Evolutionary conservation across 2,888 invertebrate genomes (phyloP).

Genomic region (Brachypterus glaber): DNA sequence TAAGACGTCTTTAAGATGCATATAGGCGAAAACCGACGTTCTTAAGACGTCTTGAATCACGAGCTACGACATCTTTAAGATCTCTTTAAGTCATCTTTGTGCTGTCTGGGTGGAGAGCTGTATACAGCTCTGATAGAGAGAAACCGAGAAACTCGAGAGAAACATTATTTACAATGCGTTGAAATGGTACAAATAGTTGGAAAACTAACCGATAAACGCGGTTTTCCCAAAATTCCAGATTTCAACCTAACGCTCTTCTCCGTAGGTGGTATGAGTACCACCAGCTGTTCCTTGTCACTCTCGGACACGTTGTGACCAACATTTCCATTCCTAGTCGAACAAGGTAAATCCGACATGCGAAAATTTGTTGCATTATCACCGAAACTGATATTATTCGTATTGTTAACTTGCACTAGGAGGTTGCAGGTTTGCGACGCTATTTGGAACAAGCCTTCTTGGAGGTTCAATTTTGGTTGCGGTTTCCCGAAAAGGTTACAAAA

Average conservation of each 20-base stretch:
- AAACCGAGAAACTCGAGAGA: too few relatives aligned
- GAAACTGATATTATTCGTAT: slow-evolving; percentile 64
- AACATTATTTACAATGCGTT: too few relatives aligned
- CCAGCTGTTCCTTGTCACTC: slow-evolving; percentile 38
- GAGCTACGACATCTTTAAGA: too few relatives aligned
- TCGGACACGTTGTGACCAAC: slow-evolving; percentile 8
- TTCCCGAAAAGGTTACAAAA: slow-evolving; percentile 50
- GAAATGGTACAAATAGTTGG: too few relatives aligned
- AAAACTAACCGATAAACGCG: slow-evolving; percentile 51
- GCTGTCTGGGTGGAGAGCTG: too few relatives aligned
- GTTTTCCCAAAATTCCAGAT: slow-evolving; percentile 38
- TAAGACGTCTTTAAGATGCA: too few relatives aligned
- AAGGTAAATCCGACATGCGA: slow-evolving; percentile 43
- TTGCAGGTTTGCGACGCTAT: slow-evolving; percentile 72
- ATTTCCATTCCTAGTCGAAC: slow-evolving; percentile 11
- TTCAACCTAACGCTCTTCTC: slow-evolving; percentile 22
- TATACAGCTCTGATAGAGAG: too few relatives aligned
- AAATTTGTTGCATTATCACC: slow-evolving; percentile 55
- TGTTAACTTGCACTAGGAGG: slow-evolving; percentile 66
- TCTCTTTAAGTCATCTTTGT: too few relatives aligned
- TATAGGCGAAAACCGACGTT: too few relatives aligned
- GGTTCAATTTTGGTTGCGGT: slow-evolving; percentile 48
- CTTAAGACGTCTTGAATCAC: too few relatives aligned
- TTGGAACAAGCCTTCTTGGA: slow-evolving; percentile 68
- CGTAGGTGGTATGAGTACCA: slow-evolving; percentile 50